These are phyloP conservation scores for Peucedramus taeniatus DNA, from an alignment of 2,113 vertebrate species.

Conservation along the genomic window DNA sequence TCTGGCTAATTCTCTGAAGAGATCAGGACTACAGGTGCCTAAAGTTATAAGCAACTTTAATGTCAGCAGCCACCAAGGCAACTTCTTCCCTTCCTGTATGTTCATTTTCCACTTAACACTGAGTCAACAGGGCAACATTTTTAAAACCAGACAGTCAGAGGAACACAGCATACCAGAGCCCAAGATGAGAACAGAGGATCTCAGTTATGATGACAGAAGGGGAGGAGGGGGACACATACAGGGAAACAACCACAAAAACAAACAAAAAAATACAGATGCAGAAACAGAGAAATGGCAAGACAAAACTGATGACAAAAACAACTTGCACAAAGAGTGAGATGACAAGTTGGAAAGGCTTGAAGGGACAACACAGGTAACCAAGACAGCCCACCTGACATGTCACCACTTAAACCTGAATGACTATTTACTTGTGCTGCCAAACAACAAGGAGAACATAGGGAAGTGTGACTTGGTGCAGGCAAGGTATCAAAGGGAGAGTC, in stretches of 20 bases:
- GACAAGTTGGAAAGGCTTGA: not conserved
- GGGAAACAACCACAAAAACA: not conserved
- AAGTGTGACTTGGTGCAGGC: not conserved
- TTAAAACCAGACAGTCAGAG: not conserved
- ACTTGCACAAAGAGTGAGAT: not conserved
- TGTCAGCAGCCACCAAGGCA: not conserved
- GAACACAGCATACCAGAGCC: not conserved
- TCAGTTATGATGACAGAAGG: not conserved
- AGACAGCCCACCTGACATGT: not conserved
- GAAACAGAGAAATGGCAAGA: not conserved
- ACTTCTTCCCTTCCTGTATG: not conserved
- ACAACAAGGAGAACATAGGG: not conserved
- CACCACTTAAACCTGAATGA: not conserved
- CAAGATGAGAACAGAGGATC: not conserved
- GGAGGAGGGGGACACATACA: not conserved
- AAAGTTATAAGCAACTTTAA: not conserved
- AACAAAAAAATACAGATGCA: not conserved
- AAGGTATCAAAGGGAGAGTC: not conserved
- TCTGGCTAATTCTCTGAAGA: not conserved
- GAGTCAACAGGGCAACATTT: not conserved
- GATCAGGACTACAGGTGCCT: not conserved
- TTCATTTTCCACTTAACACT: not conserved
- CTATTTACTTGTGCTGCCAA: not conserved
- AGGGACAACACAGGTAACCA: not conserved
- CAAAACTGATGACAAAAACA: not conserved